Evolutionary conservation across 2,888 invertebrate genomes (phyloP), one percentile per base, ranked within the genome.

Genomic region (Stenchaetothrips biformis): DNA sequence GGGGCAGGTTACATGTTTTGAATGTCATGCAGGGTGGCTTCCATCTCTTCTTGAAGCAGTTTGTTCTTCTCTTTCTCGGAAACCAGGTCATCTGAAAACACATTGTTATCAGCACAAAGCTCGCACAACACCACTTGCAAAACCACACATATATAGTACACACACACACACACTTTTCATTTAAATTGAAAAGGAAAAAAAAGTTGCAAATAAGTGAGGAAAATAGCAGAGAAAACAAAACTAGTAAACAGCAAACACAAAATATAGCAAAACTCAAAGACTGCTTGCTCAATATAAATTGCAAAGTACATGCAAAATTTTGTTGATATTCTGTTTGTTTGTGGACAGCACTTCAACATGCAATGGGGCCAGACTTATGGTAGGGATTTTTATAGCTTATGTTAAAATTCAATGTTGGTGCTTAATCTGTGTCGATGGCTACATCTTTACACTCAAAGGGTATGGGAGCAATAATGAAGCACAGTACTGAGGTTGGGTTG

Each of bases 11-110:
- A 98, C 96, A 98, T 97, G 90, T 97, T 96, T 92, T 98, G 97
- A 90, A 98, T 96, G 91, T 98, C 98, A 92, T 96, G 96, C 91
- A 98, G 93, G 87, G 98, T 97, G 87, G 96, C 94, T 90, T 99
- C 98, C 95, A 99, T 97, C 90, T 99, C 99, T 89, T 96, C 96
- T 89, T 96, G 95, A 88, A 98, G 93, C 88, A 95, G 90, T 92
- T 95, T 96, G 92, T 95, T 96, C 92, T 96, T 96, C 91, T 94
- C 95, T 90, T 95, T 95, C 90, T 96, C 96, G 88, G 92, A 91
- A 89, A 96, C 92, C 89, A 98, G 93, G 89, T 97, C 97, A 92
- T 98, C 98, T 98, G 93, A 88, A 92, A 90, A 87, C 53, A 79
- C 25, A 59, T 37, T 59, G 87, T 88, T 21, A 49, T 79, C 79